Evolutionary conservation across 2,888 invertebrate genomes (phyloP).

Genomic region (Cephalotes varians): DNA sequence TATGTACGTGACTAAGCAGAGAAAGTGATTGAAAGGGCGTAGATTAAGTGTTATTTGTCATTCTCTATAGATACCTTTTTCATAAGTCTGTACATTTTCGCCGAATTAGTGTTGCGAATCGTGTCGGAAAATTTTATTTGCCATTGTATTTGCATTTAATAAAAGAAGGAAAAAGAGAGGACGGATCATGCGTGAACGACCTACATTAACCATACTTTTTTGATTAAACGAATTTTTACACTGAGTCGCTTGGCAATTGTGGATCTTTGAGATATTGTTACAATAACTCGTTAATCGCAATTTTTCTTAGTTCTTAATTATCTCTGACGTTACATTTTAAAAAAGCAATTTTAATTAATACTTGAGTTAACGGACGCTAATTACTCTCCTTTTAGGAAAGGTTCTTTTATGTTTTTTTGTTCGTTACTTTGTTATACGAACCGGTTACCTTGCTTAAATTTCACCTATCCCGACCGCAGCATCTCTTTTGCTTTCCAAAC

Average conservation of each 20-base stretch:
- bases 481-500: conserved; percentile 19
- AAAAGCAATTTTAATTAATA: conserved; percentile 73
- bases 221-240: not conserved
- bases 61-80: conserved; percentile 22
- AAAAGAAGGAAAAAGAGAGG: conserved; percentile 13
- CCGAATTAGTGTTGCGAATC: conserved; percentile 24
- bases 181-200: not conserved
- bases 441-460: conserved; percentile 68
- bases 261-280: not conserved
- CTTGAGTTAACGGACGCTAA: conserved; percentile 64
- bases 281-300: conserved; percentile 24
- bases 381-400: conserved; percentile 61
- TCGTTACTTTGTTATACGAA: conserved; percentile 68
- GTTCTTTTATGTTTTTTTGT: conserved; percentile 64
- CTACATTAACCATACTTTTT: not conserved
- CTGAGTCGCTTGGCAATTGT: not conserved
- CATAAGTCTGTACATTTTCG: conserved; percentile 32
- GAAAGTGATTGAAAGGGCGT: not conserved
- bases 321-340: conserved; percentile 56
- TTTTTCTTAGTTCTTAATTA: conserved; percentile 53
- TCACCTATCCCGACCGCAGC: conserved; percentile 53
- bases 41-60: conserved; percentile 35
- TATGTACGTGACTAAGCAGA: not conserved
- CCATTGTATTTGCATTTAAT: conserved; percentile 46
- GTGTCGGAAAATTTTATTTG: conserved; percentile 20